Evolutionary conservation across 1,140 invertebrate species (phyloP).

Genomic region (Aphelinus certus): DNA sequence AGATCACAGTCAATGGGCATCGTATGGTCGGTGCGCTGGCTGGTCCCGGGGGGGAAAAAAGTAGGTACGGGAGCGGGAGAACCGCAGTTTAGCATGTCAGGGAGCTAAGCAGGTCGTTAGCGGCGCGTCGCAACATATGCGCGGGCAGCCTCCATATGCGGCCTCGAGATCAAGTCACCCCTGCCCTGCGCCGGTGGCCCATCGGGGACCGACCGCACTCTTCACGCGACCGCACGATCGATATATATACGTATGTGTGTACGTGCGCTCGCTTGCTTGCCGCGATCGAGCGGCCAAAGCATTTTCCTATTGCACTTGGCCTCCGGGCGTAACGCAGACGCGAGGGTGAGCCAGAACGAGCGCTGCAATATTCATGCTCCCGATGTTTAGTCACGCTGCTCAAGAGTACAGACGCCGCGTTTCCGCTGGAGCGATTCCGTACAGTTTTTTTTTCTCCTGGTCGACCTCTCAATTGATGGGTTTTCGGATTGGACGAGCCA

Average conservation of each 20-base stretch:
- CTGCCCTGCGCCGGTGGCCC: background rate
- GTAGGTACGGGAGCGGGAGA: slow-evolving; percentile 50
- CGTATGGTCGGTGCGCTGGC: slow-evolving; percentile 61
- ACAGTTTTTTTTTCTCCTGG: too few relatives aligned
- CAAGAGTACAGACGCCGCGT: slow-evolving; percentile 6
- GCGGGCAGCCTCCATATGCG: slow-evolving; percentile 66
- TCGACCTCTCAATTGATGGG: too few relatives aligned
- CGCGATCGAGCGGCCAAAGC: background rate
- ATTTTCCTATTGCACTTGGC: slow-evolving; percentile 31
- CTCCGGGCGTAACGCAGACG: background rate
- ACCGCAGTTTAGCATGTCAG: slow-evolving; percentile 64
- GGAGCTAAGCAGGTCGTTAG: slow-evolving; percentile 63
- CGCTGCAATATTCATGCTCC: slow-evolving; percentile 32
- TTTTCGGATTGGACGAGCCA: too few relatives aligned
- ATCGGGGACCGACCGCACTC: background rate
- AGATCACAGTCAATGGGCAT: slow-evolving; percentile 55
- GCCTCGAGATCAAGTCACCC: slow-evolving; percentile 50
- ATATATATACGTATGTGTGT: background rate
- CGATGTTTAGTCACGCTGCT: slow-evolving; percentile 21
- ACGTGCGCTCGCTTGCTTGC: too few relatives aligned
- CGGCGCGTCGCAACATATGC: slow-evolving; percentile 66
- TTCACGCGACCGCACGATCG: background rate
- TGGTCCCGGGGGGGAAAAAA: slow-evolving; percentile 6
- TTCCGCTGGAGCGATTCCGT: slow-evolving; percentile 11
- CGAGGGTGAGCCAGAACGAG: slow-evolving; percentile 15